phyloP scores from a whole-genome alignment of 2,888 invertebrate species.

The Chrysomela aeneicollis region DNA sequence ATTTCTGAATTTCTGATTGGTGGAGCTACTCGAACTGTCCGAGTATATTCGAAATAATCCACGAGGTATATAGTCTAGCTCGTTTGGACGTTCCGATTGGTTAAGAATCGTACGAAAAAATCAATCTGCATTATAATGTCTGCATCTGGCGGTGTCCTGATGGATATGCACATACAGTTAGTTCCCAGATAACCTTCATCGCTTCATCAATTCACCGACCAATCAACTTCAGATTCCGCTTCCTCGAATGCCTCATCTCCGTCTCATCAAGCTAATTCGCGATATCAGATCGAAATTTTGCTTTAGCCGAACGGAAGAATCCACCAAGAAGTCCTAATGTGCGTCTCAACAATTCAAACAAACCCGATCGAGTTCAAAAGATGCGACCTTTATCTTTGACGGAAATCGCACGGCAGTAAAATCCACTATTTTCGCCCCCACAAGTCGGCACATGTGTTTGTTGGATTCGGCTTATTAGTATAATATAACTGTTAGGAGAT shows the following conservation, averaged over 20 bases:
- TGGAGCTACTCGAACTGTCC: no score
- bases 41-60: no score
- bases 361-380: conserved; percentile 49
- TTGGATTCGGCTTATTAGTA: conserved; percentile 53
- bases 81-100: no score
- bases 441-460: conserved; percentile 49
- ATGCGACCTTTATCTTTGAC: conserved; percentile 50
- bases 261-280: conserved; percentile 6
- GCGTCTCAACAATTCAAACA: conserved; percentile 39
- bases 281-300: conserved; percentile 13
- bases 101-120: no score
- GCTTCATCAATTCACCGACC: conserved; percentile 14
- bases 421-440: conserved; percentile 45
- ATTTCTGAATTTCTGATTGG: no score
- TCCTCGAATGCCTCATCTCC: conserved; percentile 7
- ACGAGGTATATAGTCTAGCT: no score
- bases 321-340: conserved; percentile 37
- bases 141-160: background rate
- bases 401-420: conserved; percentile 49
- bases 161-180: background rate
- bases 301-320: background rate
- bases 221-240: conserved; percentile 12
- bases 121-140: no score
- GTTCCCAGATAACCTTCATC: conserved; percentile 12
- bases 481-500: conserved; percentile 45